phyloP scores from a whole-genome alignment of 2,113 vertebrate genomes.

The Perca schrenkii region DNA sequence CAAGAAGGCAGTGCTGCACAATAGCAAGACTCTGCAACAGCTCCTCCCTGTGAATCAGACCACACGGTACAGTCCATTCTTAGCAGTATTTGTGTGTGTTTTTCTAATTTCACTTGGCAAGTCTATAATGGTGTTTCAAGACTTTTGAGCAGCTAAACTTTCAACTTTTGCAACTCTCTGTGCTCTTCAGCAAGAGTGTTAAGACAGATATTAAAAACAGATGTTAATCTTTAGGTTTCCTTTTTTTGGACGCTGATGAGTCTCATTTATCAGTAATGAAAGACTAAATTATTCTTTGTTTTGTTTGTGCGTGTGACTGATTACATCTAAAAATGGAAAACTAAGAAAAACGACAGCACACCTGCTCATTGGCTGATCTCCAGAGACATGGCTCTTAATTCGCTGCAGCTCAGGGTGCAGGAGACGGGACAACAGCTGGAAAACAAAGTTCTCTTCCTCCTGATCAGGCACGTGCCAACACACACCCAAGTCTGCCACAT shows the following conservation, averaged over 20 bases:
- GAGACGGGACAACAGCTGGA: conserved; percentile 91
- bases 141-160: background rate
- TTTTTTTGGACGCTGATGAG: background rate
- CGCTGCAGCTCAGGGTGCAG: conserved; percentile 92
- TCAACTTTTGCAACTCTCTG: background rate
- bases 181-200: background rate
- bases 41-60: conserved; percentile 88
- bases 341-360: conserved; percentile 51
- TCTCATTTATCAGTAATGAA: conserved; percentile 22
- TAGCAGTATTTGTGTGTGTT: background rate
- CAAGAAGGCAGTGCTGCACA: conserved; percentile 94
- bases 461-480: conserved; percentile 93
- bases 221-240: conserved; percentile 7
- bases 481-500: conserved; percentile 91
- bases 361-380: conserved; percentile 94
- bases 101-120: conserved; percentile 11
- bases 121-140: background rate
- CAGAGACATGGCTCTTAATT: conserved; percentile 86
- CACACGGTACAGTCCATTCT: conserved; percentile 35
- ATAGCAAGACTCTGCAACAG: conserved; percentile 93
- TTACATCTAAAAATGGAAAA: background rate
- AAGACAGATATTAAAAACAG: conserved; percentile 33
- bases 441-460: conserved; percentile 91
- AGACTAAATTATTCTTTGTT: conserved; percentile 20
- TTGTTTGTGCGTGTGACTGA: conserved; percentile 15